These are phyloP conservation scores for Drosophila robusta DNA, from an alignment of 2,888 invertebrate genomes.

Conservation along the genomic window DNA sequence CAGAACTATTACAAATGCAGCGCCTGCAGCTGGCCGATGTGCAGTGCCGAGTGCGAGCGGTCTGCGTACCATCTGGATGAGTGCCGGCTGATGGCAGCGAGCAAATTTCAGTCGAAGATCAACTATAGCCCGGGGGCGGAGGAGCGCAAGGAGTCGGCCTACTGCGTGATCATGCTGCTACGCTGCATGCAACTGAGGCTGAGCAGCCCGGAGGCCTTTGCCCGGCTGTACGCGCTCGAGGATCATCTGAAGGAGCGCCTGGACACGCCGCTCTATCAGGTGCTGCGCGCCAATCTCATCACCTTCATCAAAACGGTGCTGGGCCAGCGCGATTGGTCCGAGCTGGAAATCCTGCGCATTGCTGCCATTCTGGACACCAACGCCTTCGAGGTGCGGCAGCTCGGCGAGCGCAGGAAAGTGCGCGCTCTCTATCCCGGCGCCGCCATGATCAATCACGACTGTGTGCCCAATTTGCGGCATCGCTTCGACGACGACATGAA, in stretches of 20 bases:
- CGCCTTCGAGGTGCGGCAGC: conserved; percentile 88
- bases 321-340: conserved; percentile 86
- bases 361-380: conserved; percentile 91
- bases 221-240: conserved; percentile 75
- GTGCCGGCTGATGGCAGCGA: conserved; percentile 87
- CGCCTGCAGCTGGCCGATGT: conserved; percentile 90
- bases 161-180: conserved; percentile 89
- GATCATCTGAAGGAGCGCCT: conserved; percentile 88
- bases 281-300: conserved; percentile 87
- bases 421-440: conserved; percentile 89
- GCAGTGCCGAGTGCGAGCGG: conserved; percentile 87
- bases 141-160: conserved; percentile 87
- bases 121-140: conserved; percentile 73
- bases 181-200: conserved; percentile 88
- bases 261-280: conserved; percentile 87
- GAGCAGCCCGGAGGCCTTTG: conserved; percentile 85
- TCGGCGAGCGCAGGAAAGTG: conserved; percentile 85
- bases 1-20: conserved; percentile 87
- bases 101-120: conserved; percentile 87
- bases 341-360: conserved; percentile 87
- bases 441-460: conserved; percentile 90
- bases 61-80: conserved; percentile 87
- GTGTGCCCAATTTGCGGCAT: conserved; percentile 90
- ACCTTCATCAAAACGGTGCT: conserved; percentile 88
- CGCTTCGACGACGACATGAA: conserved; percentile 88